Evolutionary conservation across 64 coral and sea anemone genomes (phyloP), one percentile per base, ranked within the genome.

Genomic region (Anthopleura sola): DNA sequence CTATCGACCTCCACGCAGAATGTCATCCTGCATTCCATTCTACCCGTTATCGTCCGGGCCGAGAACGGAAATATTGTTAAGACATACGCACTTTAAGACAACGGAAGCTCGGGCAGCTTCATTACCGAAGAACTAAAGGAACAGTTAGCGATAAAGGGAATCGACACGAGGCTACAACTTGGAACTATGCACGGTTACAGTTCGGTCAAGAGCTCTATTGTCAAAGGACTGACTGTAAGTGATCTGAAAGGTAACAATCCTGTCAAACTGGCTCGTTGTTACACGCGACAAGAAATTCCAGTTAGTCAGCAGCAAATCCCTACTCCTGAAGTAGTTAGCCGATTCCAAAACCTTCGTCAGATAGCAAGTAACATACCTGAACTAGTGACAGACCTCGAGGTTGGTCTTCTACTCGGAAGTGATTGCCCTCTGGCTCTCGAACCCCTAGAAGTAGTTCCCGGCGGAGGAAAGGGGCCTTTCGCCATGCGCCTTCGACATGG

Each of bases 51-150:
- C 60, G 91, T 93, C 10, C 88, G 38, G 54, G n/a, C 21, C 49
- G 15, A 80, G 83, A 79, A 88, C 23, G 78, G 53, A 44, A 85
- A 36, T 44, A 21, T 37, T 36, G 91, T 86, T 33, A 86, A 74
- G 10, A 89, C 91, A 29, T 89, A 89, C 37, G 91, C 83, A 10
- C 84, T 93, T 37, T 93, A 93, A 44, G 91, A 93, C 51, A 89
- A 75, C 46, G 91, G 87, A 20, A 93, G 91, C n/a, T 75, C 46
- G 36, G 91, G 87, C 49, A 88, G 82, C 36, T 93, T 93, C 36
- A 75, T 93, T 28, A 93, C 91, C 49, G 87, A 93, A 80, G 51
- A 49, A 33, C 82, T 93, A 55, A 84, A 54, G 44, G 83, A 85
- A 3, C 71, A 85, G 44, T 62, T 93, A 16, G 75, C 48, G 11